A percentile compares a stretch with the other conserved stretches of the same genome.
phyloP scores from a whole-genome alignment of 2,113 vertebrate species.

The Anhinga rufa region DNA sequence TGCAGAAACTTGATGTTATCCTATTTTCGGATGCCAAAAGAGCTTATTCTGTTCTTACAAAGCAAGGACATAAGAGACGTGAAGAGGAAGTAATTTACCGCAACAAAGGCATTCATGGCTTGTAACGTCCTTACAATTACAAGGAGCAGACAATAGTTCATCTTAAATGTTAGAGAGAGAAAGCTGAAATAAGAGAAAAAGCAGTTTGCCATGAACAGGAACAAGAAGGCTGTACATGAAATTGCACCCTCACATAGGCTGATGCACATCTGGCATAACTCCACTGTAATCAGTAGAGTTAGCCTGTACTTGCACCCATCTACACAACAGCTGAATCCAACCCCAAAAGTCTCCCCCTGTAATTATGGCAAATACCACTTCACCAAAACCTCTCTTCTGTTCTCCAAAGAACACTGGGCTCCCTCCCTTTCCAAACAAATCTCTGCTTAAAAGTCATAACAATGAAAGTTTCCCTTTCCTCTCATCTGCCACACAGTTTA shows the following conservation, averaged over 20 bases:
- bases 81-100: constrained; percentile 12
- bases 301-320: neutral
- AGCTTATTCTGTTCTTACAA: neutral
- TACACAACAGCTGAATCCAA: neutral
- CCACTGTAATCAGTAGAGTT: neutral
- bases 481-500: neutral
- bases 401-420: neutral
- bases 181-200: neutral
- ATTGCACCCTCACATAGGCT: neutral
- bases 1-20: neutral
- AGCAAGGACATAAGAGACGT: neutral
- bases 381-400: constrained; percentile 1
- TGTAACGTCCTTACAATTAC: constrained; percentile 20
- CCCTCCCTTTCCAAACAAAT: neutral
- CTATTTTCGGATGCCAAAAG: neutral
- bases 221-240: neutral
- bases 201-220: neutral
- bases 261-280: neutral
- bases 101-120: neutral
- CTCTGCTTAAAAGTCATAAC: neutral
- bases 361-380: constrained; percentile 11
- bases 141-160: constrained; percentile 2
- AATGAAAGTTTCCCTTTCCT: neutral
- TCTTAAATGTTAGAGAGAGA: constrained; percentile 3
- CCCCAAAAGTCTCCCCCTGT: neutral